Percentiles rank a stretch among this genome's conserved stretches.
phyloP scores from a whole-genome alignment of 1,140 invertebrate genomes.

The Bilobella aurantiaca region DNA sequence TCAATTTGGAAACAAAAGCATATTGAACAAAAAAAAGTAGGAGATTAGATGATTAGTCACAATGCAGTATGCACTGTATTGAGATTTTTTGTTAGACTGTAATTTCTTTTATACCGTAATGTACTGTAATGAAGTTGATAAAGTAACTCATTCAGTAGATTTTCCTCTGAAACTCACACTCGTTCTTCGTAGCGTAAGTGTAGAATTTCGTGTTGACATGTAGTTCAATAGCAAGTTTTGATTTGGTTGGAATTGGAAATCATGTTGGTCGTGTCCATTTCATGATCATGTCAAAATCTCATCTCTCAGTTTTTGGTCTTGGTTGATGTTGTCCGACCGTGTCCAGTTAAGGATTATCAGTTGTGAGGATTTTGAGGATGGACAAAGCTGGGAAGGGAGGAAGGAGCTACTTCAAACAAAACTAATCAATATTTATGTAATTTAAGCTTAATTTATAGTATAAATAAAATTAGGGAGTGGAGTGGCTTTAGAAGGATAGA shows the following conservation, averaged over 20 bases:
- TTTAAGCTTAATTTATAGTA: slow-evolving; percentile 1
- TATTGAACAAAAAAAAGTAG: no score
- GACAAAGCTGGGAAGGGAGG: background rate
- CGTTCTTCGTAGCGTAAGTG: no score
- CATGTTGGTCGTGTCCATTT: background rate
- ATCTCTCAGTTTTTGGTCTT: background rate
- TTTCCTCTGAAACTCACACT: background rate
- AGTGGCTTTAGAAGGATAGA: background rate
- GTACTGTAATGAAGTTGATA: no score
- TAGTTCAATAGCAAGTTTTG: slow-evolving; percentile 1
- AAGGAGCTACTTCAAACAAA: background rate
- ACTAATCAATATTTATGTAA: background rate
- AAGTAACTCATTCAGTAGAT: background rate
- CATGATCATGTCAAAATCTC: slow-evolving; percentile 7
- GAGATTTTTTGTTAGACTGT: no score
- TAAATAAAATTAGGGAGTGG: background rate
- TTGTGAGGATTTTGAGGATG: slow-evolving; percentile 3
- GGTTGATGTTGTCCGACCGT: background rate
- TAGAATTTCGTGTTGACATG: no score
- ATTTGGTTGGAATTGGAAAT: background rate
- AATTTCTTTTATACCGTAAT: no score
- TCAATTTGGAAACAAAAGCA: no score
- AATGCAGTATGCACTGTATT: no score
- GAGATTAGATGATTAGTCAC: no score
- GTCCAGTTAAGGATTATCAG: background rate